Evolutionary conservation across 2,113 vertebrate species (phyloP).

Genomic region (Festucalex cinctus): DNA sequence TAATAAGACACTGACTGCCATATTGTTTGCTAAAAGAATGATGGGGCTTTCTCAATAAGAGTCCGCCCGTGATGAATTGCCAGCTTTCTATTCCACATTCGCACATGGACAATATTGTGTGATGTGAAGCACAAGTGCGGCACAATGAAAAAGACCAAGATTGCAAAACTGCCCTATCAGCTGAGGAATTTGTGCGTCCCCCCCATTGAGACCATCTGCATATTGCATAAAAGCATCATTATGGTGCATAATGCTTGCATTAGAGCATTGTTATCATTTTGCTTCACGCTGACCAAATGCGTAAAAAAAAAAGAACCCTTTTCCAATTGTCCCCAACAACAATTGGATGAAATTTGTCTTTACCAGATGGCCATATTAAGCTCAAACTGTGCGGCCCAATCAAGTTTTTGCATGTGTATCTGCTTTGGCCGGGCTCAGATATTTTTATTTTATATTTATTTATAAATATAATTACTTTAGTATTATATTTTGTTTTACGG

Average conservation of each 20-base stretch:
- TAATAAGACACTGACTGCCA: not conserved
- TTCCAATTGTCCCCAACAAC: not conserved
- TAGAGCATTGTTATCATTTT: not conserved
- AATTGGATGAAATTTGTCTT: not conserved
- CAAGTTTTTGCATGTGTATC: no score
- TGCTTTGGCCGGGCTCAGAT: no score
- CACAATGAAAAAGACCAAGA: not conserved
- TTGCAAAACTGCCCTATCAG: not conserved
- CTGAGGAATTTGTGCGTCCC: not conserved
- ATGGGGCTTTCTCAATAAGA: not conserved
- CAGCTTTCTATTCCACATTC: not conserved
- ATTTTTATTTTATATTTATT: no score
- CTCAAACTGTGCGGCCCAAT: no score
- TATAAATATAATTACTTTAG: no score
- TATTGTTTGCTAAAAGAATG: constrained; percentile 2
- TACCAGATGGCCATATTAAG: not conserved
- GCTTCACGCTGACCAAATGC: constrained; percentile 1
- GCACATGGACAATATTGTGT: not conserved
- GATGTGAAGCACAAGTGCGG: not conserved
- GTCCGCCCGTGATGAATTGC: not conserved
- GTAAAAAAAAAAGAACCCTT: not conserved
- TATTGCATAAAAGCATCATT: not conserved
- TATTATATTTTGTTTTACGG: no score
- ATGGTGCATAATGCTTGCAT: not conserved
- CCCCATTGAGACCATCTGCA: not conserved